A percentile compares a stretch with the other conserved stretches of the same genome.
Evolutionary conservation across 2,113 vertebrate species (phyloP).

Genomic region (Axis porcinus): DNA sequence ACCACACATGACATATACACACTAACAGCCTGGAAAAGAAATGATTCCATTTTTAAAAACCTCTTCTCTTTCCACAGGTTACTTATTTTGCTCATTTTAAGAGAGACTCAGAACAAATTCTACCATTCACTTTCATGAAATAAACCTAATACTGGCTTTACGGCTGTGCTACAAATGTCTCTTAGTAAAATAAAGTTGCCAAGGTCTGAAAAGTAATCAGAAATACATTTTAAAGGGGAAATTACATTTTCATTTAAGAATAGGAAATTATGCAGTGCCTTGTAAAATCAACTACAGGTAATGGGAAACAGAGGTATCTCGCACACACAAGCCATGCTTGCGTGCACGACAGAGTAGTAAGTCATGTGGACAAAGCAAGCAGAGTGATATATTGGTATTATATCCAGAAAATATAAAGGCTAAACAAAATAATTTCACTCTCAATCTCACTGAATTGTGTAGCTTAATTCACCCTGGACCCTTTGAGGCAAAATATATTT

Average conservation of each 20-base stretch:
- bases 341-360: conserved; percentile 15
- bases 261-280: conserved; percentile 64
- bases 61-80: conserved; percentile 32
- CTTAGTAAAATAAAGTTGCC: conserved; percentile 64
- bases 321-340: neutral
- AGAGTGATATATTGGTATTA: conserved; percentile 26
- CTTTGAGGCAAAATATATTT: conserved; percentile 72
- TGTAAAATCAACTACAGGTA: conserved; percentile 68
- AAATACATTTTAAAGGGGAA: conserved; percentile 65
- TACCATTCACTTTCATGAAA: conserved; percentile 40
- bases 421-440: conserved; percentile 68
- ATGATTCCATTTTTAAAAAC: neutral
- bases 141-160: conserved; percentile 58
- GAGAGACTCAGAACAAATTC: conserved; percentile 47
- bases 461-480: conserved; percentile 60
- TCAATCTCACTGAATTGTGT: conserved; percentile 63
- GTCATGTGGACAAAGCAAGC: conserved; percentile 61
- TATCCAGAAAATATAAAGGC: conserved; percentile 57
- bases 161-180: conserved; percentile 42
- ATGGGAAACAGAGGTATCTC: conserved; percentile 60
- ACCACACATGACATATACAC: neutral
- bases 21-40: conserved; percentile 4
- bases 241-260: conserved; percentile 73
- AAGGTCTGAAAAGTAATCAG: conserved; percentile 65
- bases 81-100: conserved; percentile 38